Evolutionary conservation across 2,797 vertebrate genomes (phyloP), one percentile per base, ranked within the genome.

Genomic region (Hylomyscus alleni): DNA sequence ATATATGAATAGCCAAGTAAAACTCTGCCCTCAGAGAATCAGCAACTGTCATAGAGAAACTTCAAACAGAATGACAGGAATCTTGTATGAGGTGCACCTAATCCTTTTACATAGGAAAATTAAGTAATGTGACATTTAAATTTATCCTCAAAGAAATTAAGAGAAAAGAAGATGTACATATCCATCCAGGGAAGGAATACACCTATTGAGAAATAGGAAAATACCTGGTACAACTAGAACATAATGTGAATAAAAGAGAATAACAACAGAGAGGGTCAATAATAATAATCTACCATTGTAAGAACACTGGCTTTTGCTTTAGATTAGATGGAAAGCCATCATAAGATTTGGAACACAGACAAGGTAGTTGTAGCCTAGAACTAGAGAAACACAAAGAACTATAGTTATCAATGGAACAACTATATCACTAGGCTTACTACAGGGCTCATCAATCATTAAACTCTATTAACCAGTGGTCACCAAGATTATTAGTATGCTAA

Each of bases 111-210:
- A 10, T 19, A 60, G 67, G 47, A 95, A 14, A 12, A 10, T 54
- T 76, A 95, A 92, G 26, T 9, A 92, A 86, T 40, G 34, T 75
- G 56, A 91, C 26, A 15, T 87, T 75, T 54, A 12, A 90, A 95
- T 29, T 81, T 47, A 52, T 56, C 80, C 19, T 60, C 92, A 73
- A 47, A 93, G 31, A 92, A 80, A 86, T 17, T 69, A 19, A 17
- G 54, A 81, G 40, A 89, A 65, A 72, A 67, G 82, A 29, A 6
- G 5, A 91, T 65, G 47, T 2, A 4, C 10, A 37, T 40, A 31
- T 58, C 34, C 40, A 89, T 92, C 56, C 31, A 75, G n/a, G 73
- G 69, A 78, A 40, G 17, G 10, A 14, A 58, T 44, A 44, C 44
- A 44, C 6, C 44, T 44, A 44, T 6, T 78, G 62, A 84, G 56